phyloP scores from a whole-genome alignment of 2,888 invertebrate genomes.

The Omphaloscelis lunosa region DNA sequence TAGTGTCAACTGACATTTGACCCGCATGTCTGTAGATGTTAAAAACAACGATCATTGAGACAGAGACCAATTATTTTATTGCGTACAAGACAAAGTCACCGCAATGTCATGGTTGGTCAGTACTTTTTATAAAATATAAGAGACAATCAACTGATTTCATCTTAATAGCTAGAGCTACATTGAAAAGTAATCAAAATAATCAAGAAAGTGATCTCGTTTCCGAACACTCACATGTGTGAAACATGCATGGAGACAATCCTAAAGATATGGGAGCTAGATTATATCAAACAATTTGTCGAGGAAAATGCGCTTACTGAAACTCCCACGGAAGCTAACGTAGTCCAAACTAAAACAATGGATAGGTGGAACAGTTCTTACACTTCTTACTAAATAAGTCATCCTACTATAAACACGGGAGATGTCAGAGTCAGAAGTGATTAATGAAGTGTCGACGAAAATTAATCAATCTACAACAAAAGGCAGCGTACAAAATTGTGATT shows the following conservation, averaged over 20 bases:
- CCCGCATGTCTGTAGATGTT: conserved; percentile 71
- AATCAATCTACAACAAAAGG: conserved; percentile 72
- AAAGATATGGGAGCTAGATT: conserved; percentile 54
- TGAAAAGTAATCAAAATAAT: conserved; percentile 58
- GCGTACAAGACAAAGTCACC: conserved; percentile 63
- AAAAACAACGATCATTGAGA: conserved; percentile 68
- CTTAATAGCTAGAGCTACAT: conserved; percentile 42
- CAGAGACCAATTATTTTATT: conserved; percentile 65
- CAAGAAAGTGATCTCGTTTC: conserved; percentile 58
- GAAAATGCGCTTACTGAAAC: conserved; percentile 52
- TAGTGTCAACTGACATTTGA: conserved; percentile 74
- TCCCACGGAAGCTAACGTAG: conserved; percentile 61
- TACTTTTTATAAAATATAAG: conserved; percentile 33
- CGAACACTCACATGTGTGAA: conserved; percentile 46
- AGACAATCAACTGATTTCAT: conserved; percentile 44
- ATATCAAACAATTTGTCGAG: conserved; percentile 61
- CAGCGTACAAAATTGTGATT: conserved; percentile 40
- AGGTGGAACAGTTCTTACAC: conserved; percentile 15
- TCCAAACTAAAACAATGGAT: conserved; percentile 49
- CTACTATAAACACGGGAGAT: conserved; percentile 40
- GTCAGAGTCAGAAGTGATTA: conserved; percentile 65
- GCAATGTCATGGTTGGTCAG: conserved; percentile 62
- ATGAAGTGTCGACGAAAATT: conserved; percentile 61
- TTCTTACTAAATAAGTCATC: conserved; percentile 36
- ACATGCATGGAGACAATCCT: conserved; percentile 53